Base-by-base conservation (phyloP, 2,797 vertebrate species). In the Xenopus petersii region DNA sequence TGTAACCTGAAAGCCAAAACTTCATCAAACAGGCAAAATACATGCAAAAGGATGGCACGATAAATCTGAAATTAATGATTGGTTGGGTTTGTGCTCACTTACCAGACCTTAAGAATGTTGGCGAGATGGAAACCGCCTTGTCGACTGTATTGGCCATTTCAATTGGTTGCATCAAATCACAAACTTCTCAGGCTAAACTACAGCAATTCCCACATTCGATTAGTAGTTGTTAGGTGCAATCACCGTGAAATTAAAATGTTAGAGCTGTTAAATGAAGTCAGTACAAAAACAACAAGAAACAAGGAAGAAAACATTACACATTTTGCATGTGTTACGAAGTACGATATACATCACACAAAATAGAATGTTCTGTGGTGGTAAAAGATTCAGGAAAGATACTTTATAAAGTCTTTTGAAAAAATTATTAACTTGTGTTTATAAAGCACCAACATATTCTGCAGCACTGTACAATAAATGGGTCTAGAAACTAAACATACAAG, bases 171-270 rank as follows among this genome's bases (percentile, higher is more conserved):
- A 89, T 90, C 91, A 94, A 95, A 94, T 89, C 89, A 87, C 87
- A 88, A 92, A 87, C 85, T 83, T 91, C 89, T 88, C 91, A 92
- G 93, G 90, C 89, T 94, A 95, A 91, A 92, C 94, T 95, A 97
- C 84, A 89, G 93, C 88, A 91, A 88, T 24, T 60, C 58, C 58
- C 58, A 60, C 17, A 89, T 86, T 86, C 81, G 86, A 93, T 97
- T 96, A 97, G 95, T 94, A 89, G 86, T 81, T 83, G 87, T 93
- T 91, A 87, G 90, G 92, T 79, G 90, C 88, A 94, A 94, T 92
- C 86, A 91, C 85, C 82, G 85, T 89, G 86, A 81, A 91, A 95
- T 95, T 91, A 93, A 93, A 83, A 72, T 77, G 82, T 89, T 88
- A 93, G 89, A 80, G 75, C 81, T 83, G 82, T 88, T 87, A 89